Base-by-base conservation (phyloP, 2,797 vertebrate species). In the Rhinogobio ventralis region DNA sequence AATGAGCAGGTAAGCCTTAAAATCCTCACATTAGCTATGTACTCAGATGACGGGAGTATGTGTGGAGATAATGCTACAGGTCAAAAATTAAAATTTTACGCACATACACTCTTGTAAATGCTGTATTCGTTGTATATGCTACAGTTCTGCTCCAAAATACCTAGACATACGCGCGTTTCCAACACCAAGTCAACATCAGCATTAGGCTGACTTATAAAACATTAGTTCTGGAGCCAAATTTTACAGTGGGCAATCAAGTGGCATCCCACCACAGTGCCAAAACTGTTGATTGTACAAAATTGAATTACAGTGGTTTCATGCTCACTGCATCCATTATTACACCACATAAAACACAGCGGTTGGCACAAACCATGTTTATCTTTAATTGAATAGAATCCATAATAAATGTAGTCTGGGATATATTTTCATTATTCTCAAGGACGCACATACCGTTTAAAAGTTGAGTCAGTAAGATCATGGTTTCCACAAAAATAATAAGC, bases 1-100 rank as follows among this genome's bases (percentile, higher is more conserved):
- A 79, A 87, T 81, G 77, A 78, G 49, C 64, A 87, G 66, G 86
- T 82, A 87, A 84, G 45, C 76, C 66, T 71, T 79, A 87, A 81
- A 84, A 84, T 79, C 49, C 74, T 78, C 76, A 86, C 36, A 67
- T 69, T 20, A 39, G 62, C 25, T 49, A 64, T 42, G 39, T 81
- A 88, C 77, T 87, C 86, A 87, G 42, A 66, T 89, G 77, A 83
- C 79, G 4, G 33, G 36, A 46, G 67, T 73, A 6, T 64, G 66
- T 72, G 49, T 51, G 46, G 7, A 66, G 36, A 30, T 49, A 33
- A 7, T 19, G 36, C 23, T 71, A 25, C 39, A 13, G 53, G 42
- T 39, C 4, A 42, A 30, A 81, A 49, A 67, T 0, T 1, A 45
- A 7, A 8, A n/a, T 46, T n/a, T 64, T 71, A 28, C 9, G 30